Evolutionary conservation across 2,113 vertebrate species (phyloP).

Genomic region (Trinectes maculatus): DNA sequence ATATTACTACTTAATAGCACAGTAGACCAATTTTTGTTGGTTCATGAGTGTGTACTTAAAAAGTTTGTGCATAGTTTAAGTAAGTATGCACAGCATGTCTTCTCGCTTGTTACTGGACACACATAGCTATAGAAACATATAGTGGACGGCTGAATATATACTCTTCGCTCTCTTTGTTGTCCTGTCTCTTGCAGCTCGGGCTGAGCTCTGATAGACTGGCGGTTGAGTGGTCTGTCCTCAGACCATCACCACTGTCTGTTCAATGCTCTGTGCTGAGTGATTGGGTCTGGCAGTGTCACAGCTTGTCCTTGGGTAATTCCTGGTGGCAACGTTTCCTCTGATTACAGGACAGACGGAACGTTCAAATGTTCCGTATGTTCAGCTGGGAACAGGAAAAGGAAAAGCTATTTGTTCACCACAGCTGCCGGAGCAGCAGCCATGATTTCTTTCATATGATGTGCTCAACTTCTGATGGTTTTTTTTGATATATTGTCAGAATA

Average conservation of each 20-base stretch:
- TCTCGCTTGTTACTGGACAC: not conserved
- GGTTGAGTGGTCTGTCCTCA: too few relatives aligned
- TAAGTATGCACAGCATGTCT: not conserved
- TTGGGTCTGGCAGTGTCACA: too few relatives aligned
- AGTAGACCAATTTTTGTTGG: too few relatives aligned
- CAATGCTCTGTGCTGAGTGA: not conserved
- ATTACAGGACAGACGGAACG: not conserved
- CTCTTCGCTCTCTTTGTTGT: not conserved
- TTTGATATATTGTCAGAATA: not conserved
- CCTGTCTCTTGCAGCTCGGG: not conserved
- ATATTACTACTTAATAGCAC: too few relatives aligned
- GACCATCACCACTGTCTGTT: not conserved
- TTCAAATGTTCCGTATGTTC: slow-evolving; percentile 23
- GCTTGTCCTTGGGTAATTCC: too few relatives aligned
- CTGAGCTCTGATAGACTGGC: not conserved
- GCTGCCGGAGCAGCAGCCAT: too few relatives aligned
- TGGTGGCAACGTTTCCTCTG: not conserved
- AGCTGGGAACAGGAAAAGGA: slow-evolving; percentile 5
- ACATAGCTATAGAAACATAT: not conserved
- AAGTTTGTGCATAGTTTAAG: too few relatives aligned
- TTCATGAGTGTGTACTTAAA: too few relatives aligned
- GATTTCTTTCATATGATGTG: not conserved
- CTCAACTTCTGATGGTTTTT: not conserved
- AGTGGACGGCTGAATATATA: not conserved
- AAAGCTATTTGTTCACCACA: too few relatives aligned